phyloP scores from a whole-genome alignment of 2,888 invertebrate genomes.

The Stenchaetothrips biformis region DNA sequence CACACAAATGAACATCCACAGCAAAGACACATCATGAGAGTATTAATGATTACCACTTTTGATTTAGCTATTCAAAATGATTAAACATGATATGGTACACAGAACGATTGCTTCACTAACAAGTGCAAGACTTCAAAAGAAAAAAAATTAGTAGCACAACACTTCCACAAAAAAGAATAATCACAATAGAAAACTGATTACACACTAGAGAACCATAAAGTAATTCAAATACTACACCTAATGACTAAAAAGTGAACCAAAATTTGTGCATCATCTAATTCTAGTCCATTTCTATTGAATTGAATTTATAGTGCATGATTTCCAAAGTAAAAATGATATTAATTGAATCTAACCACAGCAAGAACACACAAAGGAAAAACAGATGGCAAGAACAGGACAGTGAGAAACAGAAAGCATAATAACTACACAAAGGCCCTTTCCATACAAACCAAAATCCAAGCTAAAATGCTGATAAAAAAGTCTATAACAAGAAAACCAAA shows the following conservation, averaged over 20 bases:
- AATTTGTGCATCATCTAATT: conserved; percentile 8
- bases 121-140: not conserved
- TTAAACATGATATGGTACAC: not conserved
- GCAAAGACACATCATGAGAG: not conserved
- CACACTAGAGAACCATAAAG: not conserved
- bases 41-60: not conserved
- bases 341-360: not conserved
- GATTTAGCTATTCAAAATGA: not conserved
- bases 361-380: not conserved
- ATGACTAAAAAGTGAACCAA: not conserved
- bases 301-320: not conserved
- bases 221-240: not conserved
- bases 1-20: conserved; percentile 4
- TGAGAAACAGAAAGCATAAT: not conserved
- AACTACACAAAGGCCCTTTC: not conserved
- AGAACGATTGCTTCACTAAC: not conserved
- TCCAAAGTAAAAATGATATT: not conserved
- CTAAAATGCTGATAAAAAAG: too few relatives aligned
- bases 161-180: not conserved
- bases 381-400: not conserved
- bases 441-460: not conserved
- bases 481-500: too few relatives aligned
- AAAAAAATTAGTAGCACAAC: not conserved
- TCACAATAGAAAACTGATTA: not conserved
- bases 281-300: not conserved